phyloP scores from a whole-genome alignment of 2,113 vertebrate genomes.

The Corydoras sp. region DNA sequence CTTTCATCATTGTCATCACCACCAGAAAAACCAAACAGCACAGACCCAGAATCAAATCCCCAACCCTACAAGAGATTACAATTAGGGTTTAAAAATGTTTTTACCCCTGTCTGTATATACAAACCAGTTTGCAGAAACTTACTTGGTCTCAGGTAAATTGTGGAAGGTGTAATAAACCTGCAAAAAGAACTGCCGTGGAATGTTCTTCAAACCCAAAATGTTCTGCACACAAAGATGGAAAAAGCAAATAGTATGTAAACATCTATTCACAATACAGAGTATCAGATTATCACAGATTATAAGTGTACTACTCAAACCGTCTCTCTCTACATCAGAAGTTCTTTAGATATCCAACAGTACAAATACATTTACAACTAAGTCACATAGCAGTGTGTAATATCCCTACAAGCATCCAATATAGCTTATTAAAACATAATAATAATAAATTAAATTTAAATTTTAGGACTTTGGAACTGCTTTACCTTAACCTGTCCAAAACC shows the following conservation, averaged over 20 bases:
- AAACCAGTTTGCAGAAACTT: not conserved
- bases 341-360: too few relatives aligned
- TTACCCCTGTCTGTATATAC: not conserved
- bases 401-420: too few relatives aligned
- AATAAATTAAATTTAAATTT: too few relatives aligned
- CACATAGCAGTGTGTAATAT: too few relatives aligned
- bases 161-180: constrained; percentile 81
- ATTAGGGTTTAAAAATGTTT: not conserved
- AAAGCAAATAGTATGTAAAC: too few relatives aligned
- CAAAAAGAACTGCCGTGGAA: constrained; percentile 82
- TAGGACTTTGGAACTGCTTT: constrained; percentile 18
- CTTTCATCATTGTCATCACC: constrained; percentile 71
- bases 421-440: too few relatives aligned
- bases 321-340: too few relatives aligned
- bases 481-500: constrained; percentile 93
- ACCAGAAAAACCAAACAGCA: constrained; percentile 69
- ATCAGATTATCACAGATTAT: too few relatives aligned
- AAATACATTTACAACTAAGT: too few relatives aligned
- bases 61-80: constrained; percentile 56
- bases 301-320: too few relatives aligned
- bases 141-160: constrained; percentile 77
- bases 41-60: constrained; percentile 77
- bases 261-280: too few relatives aligned
- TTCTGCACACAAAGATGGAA: constrained; percentile 65
- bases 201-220: constrained; percentile 76